phyloP scores from a whole-genome alignment of 1,140 invertebrate species.

The Brachionus paranguensis region DNA sequence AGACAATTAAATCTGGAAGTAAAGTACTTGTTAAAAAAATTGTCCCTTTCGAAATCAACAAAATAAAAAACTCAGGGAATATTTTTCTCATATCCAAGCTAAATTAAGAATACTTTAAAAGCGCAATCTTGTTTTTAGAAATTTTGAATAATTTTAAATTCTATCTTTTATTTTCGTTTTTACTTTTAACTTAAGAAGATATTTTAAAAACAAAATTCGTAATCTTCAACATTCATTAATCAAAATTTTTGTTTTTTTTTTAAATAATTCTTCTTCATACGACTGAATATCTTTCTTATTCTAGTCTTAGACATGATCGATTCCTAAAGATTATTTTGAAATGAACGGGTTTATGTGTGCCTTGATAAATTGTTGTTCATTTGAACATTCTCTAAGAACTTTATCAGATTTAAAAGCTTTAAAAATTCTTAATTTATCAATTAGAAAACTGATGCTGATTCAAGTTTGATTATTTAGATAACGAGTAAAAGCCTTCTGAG shows the following conservation, averaged over 20 bases:
- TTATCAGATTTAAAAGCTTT: background rate
- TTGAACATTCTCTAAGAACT: background rate
- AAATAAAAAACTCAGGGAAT: too few relatives aligned
- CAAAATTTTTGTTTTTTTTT: background rate
- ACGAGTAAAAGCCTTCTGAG: background rate
- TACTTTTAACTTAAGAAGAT: too few relatives aligned
- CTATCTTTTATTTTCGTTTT: too few relatives aligned
- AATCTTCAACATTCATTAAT: background rate
- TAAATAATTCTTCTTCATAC: background rate
- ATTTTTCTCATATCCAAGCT: too few relatives aligned
- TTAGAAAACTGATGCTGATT: background rate
- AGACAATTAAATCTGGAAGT: too few relatives aligned
- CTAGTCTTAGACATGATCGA: background rate
- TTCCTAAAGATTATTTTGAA: background rate
- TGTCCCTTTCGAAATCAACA: too few relatives aligned
- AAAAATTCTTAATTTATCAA: background rate
- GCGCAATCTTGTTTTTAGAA: too few relatives aligned
- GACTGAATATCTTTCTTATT: background rate
- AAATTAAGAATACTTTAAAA: too few relatives aligned
- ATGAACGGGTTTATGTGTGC: background rate
- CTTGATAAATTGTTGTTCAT: background rate
- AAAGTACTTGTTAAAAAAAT: too few relatives aligned
- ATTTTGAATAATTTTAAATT: too few relatives aligned
- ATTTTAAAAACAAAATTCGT: background rate
- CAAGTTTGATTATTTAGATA: background rate